Evolutionary conservation across 2,797 vertebrate species (phyloP).

Genomic region (Gobionotothen gibberifrons): DNA sequence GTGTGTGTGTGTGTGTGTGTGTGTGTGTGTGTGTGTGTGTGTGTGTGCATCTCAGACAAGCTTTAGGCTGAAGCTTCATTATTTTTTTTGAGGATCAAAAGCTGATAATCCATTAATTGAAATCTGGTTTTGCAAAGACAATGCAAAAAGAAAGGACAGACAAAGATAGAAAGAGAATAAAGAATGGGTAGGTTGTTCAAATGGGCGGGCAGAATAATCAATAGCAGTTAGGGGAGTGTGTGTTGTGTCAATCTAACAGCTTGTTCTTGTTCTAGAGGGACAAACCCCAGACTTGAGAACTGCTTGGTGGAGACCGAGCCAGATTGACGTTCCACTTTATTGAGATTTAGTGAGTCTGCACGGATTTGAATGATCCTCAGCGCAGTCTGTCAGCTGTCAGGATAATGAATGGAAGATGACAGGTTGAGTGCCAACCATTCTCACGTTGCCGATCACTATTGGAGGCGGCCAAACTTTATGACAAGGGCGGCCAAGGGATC

Average conservation of each 20-base stretch:
- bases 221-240: constrained; percentile 72
- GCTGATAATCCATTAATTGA: constrained; percentile 69
- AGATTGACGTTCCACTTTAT: constrained; percentile 75
- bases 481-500: constrained; percentile 73
- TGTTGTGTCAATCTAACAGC: constrained; percentile 76
- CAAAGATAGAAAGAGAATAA: constrained; percentile 53
- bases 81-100: constrained; percentile 23
- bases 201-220: constrained; percentile 69
- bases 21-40: background rate
- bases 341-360: constrained; percentile 73
- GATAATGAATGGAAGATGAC: constrained; percentile 77
- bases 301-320: constrained; percentile 49
- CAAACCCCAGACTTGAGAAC: constrained; percentile 60
- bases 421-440: constrained; percentile 65
- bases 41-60: constrained; percentile 16
- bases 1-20: background rate
- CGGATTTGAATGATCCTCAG: constrained; percentile 72
- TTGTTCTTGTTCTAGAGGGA: constrained; percentile 72
- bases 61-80: constrained; percentile 7
- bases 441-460: constrained; percentile 62
- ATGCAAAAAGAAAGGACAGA: constrained; percentile 35
- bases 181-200: constrained; percentile 51
- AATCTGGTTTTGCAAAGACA: constrained; percentile 56
- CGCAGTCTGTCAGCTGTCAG: constrained; percentile 73
- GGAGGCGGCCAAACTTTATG: constrained; percentile 61